phyloP scores from a whole-genome alignment of 92 coral and sea anemone genomes.

The Pocillopora meandrina region DNA sequence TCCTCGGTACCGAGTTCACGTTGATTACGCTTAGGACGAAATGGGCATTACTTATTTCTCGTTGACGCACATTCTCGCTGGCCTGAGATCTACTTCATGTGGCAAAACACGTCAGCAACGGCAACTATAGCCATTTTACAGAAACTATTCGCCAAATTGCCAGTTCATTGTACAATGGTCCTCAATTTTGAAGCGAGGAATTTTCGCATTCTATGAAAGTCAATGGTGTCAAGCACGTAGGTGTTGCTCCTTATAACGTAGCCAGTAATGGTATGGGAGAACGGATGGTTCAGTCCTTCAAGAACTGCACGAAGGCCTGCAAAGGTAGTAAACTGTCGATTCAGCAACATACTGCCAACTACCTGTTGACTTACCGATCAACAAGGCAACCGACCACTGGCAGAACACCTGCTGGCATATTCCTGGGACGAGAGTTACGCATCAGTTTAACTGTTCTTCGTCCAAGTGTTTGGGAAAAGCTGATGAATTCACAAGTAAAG shows the following conservation, averaged over 20 bases:
- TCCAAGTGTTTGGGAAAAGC: no score
- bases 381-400: conserved; percentile 43
- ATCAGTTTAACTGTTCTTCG: no score
- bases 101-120: not conserved
- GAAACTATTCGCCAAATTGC: conserved; percentile 32
- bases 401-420: conserved; percentile 41
- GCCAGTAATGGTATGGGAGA: conserved; percentile 46
- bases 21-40: conserved; percentile 39
- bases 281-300: conserved; percentile 48
- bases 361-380: conserved; percentile 33
- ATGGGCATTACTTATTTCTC: not conserved
- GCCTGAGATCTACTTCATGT: conserved; percentile 38
- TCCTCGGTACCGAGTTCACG: conserved; percentile 23
- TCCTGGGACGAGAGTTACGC: no score
- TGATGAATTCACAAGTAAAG: no score
- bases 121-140: not conserved
- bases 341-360: conserved; percentile 35
- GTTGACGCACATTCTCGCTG: conserved; percentile 42
- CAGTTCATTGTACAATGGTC: conserved; percentile 21
- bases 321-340: conserved; percentile 10
- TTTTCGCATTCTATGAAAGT: conserved; percentile 12
- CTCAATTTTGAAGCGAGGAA: conserved; percentile 28
- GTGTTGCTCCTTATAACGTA: conserved; percentile 41
- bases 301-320: conserved; percentile 11
- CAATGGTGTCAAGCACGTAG: conserved; percentile 27